Base-by-base conservation (phyloP, 2,888 invertebrate genomes). In the Pristionchus entomophagus region DNA sequence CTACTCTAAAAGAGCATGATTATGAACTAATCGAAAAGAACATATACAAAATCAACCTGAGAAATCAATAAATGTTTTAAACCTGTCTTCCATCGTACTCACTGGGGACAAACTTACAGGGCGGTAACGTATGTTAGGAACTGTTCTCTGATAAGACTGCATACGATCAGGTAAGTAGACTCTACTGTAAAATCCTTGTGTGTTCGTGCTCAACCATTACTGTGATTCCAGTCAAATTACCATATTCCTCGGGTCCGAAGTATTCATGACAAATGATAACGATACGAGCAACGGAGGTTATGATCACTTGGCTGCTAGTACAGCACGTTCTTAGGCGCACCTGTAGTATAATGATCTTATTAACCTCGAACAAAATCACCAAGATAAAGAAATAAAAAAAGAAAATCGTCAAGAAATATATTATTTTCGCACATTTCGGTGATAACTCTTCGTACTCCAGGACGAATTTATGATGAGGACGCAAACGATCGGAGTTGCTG, bases 111-210 rank as follows among this genome's bases (percentile, higher is more conserved):
- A 6, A 65, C 65, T 65, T 35, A 65, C 65, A 65, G 65, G 32
- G 65, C 17, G 1, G 65, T 65, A 35, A 65, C 35, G 32, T 65
- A 65, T 6, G 65, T 8, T 1, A 65, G 65, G 19, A 65, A 65
- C n/a, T 65, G 65, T 22, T 65, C 65, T 19, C 65, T 35, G 22
- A 65, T 65, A 6, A 65, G 65, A 35, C 65, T 65, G 65, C 65
- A 35, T 6, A 65, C 35, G 3, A 65, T 65, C 35, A 65, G 35
- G 35, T 65, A 65, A 10, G 65, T 19, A 22, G 65, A 19, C 22
- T 65, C 65, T 35, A 35, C 65, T 65, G 65, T 14, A 45, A 45
- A 45, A 45, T 45, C 45, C 45, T 14, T 14, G 45, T 45, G 8
- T 10, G 6, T 14, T 45, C 45, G 14, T 6, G 14, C 6, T 14